A percentile compares a stretch with the other conserved stretches of the same genome.
These are phyloP conservation scores for Ellobius talpinus DNA, from an alignment of 2,113 vertebrate genomes.

Conservation along the genomic window DNA sequence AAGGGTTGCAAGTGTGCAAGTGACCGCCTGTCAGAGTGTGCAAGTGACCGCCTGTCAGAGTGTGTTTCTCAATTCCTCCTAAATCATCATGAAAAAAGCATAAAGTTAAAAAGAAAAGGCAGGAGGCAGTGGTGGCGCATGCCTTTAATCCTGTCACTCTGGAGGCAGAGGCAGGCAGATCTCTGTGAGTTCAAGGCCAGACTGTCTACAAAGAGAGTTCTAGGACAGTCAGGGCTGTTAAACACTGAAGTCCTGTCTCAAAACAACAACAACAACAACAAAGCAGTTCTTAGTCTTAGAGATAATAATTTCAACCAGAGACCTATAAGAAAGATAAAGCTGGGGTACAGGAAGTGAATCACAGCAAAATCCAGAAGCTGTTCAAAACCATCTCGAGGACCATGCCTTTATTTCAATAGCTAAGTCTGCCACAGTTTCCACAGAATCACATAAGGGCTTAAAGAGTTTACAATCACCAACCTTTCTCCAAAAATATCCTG, in stretches of 20 bases:
- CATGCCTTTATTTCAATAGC: background rate
- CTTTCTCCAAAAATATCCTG: background rate
- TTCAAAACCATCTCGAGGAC: slow-evolving; percentile 57
- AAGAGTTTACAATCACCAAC: background rate
- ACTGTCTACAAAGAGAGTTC: background rate
- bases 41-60: slow-evolving; percentile 86
- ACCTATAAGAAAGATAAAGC: slow-evolving; percentile 38
- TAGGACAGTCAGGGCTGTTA: background rate
- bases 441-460: slow-evolving; percentile 9
- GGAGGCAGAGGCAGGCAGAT: background rate
- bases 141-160: background rate
- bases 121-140: background rate
- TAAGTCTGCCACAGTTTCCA: background rate
- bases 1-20: slow-evolving; percentile 85
- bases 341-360: slow-evolving; percentile 29
- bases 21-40: slow-evolving; percentile 85
- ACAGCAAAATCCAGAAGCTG: slow-evolving; percentile 58
- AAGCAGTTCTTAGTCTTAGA: slow-evolving; percentile 54
- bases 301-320: slow-evolving; percentile 71
- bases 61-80: slow-evolving; percentile 50
- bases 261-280: background rate
- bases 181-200: background rate
- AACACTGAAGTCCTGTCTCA: background rate
- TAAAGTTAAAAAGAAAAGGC: slow-evolving; percentile 62
- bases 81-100: slow-evolving; percentile 69